Evolutionary conservation across 2,888 invertebrate species (phyloP).

Genomic region (Limnephilus rhombicus): DNA sequence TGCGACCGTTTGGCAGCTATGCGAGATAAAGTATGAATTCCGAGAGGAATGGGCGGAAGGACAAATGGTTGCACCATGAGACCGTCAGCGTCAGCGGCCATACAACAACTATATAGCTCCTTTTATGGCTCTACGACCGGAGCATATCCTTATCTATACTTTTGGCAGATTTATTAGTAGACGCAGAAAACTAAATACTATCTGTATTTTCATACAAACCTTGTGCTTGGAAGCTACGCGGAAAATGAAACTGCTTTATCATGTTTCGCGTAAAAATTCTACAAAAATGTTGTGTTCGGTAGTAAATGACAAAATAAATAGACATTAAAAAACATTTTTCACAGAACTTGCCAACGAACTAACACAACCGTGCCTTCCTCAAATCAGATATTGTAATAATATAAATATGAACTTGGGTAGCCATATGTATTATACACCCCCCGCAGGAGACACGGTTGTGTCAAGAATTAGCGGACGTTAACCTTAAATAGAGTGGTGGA

Average conservation of each 20-base stretch:
- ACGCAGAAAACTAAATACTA: no score
- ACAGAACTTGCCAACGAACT: neutral
- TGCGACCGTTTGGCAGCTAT: neutral
- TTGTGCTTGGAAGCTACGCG: neutral
- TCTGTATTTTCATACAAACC: neutral
- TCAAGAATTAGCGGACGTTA: neutral
- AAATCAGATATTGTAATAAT: no score
- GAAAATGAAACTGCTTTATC: neutral
- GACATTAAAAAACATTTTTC: neutral
- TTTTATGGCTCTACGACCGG: neutral
- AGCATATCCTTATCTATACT: neutral
- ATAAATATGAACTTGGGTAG: neutral
- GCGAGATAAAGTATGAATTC: neutral
- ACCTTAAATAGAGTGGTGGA: neutral
- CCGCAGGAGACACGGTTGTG: neutral
- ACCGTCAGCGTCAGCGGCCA: neutral
- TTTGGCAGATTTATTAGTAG: neutral
- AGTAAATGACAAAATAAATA: neutral
- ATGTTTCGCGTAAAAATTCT: neutral
- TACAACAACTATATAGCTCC: neutral
- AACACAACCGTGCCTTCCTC: neutral
- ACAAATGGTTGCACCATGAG: neutral
- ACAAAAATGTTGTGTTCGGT: neutral
- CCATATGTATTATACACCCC: neutral
- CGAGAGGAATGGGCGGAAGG: neutral